Evolutionary conservation across 2,888 invertebrate species (phyloP), one percentile per base, ranked within the genome.

Genomic region (Synergus japonicus): DNA sequence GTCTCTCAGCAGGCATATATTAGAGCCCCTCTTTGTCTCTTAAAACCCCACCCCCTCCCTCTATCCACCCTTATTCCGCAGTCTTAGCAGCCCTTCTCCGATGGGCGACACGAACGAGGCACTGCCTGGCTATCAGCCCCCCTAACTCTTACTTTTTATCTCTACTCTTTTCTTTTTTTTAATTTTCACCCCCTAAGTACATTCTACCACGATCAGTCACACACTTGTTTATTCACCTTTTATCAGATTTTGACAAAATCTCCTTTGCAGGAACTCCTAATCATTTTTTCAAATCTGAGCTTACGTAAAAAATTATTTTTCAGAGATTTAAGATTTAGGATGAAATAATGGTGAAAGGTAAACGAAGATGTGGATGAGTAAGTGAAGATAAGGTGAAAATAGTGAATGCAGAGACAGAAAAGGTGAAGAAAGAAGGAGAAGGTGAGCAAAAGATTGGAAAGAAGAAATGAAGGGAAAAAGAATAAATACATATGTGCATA

Each of bases 1-100:
- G 91, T 89, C 91, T 90, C 90, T 90, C 90, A 89, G 89, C 89
- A 89, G 89, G 92, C 91, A 92, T 91, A 91, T 89, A 92, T 92
- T 92, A 92, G 89, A 89, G 87, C 85, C 85, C 86, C 87, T 86
- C 86, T 88, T 87, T 88, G 87, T 88, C 87, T 88, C 84, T 81
- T 84, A 77, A 81, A 67, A 81, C 82, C 81, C 78, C 79, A 78
- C 79, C 78, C 79, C 78, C 69, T 60, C 69, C 66, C 69, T 22
- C 41, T 60, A 82, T 83, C 83, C 79, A 80, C 84, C 83, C 85
- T 83, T 83, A 83, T 83, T 81, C 83, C 83, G 79, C 85, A 84
- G 85, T 86, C 85, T 85, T 84, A 84, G 86, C 86, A 82, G 82
- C 83, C 83, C 84, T 83, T 82, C 82, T 82, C 82, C 84, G 85